Percentiles rank a stretch among this genome's conserved stretches.
These are phyloP conservation scores for Calidris pygmaea DNA, from an alignment of 2,113 vertebrate genomes.

Conservation along the genomic window DNA sequence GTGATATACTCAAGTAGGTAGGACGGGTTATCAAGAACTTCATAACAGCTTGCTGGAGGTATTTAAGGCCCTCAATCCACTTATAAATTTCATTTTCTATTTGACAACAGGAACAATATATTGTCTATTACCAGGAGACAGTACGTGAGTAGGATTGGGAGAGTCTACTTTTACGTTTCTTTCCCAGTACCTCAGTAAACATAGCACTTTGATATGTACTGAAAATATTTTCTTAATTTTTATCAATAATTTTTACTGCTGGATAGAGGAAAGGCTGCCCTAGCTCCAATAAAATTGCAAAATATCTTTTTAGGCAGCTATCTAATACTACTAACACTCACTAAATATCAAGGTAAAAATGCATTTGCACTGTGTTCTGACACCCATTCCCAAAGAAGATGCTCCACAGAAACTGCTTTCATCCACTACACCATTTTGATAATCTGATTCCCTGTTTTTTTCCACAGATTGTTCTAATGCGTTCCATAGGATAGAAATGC, in stretches of 20 bases:
- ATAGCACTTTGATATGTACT: background rate
- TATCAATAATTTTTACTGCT: background rate
- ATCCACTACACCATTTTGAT: background rate
- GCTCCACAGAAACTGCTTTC: background rate
- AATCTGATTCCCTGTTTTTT: background rate
- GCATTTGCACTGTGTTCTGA: background rate
- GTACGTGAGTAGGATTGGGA: background rate
- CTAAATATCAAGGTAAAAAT: background rate
- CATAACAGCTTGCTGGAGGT: background rate
- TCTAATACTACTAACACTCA: background rate
- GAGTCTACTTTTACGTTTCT: background rate
- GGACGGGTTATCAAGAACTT: background rate
- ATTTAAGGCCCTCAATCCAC: background rate
- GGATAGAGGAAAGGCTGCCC: background rate
- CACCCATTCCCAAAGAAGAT: background rate
- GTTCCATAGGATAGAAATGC: background rate
- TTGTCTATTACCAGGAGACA: background rate
- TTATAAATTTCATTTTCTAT: background rate
- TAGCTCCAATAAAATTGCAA: background rate
- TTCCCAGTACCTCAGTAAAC: background rate
- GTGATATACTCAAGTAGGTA: background rate
- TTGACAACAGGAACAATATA: background rate
- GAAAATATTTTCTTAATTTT: background rate
- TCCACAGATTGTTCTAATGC: background rate
- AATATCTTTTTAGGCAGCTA: background rate